Evolutionary conservation across 64 coral and sea anemone species (phyloP), one percentile per base, ranked within the genome.

Genomic region (Porites australiensis): DNA sequence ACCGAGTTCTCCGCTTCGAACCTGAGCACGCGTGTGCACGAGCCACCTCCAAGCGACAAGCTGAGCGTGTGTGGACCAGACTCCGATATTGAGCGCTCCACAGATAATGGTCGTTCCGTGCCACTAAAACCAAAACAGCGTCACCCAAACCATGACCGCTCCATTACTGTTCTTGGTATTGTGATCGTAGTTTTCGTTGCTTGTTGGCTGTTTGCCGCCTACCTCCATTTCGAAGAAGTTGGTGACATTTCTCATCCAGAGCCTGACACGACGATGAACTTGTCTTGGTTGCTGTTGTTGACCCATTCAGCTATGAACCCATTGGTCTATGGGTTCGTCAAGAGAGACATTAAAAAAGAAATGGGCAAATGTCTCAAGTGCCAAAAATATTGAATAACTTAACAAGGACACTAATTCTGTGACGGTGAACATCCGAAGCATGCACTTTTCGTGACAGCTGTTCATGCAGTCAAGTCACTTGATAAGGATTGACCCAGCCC

Each of bases 271-370:
- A 64, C 81, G 3, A 84, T 84, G 81, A 84, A 84, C 64, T 11
- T 84, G 16, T 84, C 81, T 6, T 84, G 81, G 81, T 11, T 84
- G 62, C 13, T 84, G 13, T n/a, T 84, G 2, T 15, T 84, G 14
- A 15, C 44, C 22, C 81, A 84, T 18, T 84, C 81, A 21, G 81
- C 61, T 19, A 1, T 84, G 37, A 84, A 84, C 46, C 81, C 81
- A 7, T 52, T 84, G 21, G 19, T 84, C 12, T 84, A 84, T 64
- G 81, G 81, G 44, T 23, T 84, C 10, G 45, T 84, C 13, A 84
- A 84, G 81, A 84, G 63, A 50, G 81, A 84, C 44, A 84, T 84
- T 3, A 84, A 84, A 59, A 84, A 50, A 3, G 81, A 84, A 67
- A 46, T 84, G 18, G 68, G 8, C 46, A 84, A 68, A 51, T 68